Conservation (phyloP, 2,113 vertebrate genomes). For the Heteronetta atricapilla region DNA sequence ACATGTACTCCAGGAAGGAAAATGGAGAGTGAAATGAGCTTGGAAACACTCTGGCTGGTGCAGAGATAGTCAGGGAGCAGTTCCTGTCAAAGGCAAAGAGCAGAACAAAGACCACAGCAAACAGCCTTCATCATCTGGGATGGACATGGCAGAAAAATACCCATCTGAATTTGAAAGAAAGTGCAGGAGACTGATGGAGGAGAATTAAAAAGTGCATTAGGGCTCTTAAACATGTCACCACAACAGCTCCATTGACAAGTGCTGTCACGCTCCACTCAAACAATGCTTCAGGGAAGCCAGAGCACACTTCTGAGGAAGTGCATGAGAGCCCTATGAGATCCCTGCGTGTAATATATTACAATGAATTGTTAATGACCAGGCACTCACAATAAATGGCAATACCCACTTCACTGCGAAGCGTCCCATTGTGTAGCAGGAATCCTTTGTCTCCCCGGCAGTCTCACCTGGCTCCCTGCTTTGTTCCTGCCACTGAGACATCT, state of each 20-base stretch:
- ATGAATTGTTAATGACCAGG: conserved; percentile 1
- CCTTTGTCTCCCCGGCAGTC: background rate
- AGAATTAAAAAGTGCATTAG: conserved; percentile 33
- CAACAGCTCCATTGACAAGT: conserved; percentile 25
- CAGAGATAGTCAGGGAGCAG: background rate
- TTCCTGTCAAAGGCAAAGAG: background rate
- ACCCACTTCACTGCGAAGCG: background rate
- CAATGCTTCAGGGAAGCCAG: background rate
- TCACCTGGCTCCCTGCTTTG: background rate
- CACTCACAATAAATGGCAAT: conserved; percentile 21
- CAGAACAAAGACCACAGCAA: background rate
- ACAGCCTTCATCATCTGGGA: background rate
- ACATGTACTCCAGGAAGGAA: background rate
- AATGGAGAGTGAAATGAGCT: background rate
- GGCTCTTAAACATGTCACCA: conserved; percentile 1
- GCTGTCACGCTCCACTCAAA: background rate
- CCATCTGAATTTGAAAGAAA: conserved; percentile 6
- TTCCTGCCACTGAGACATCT: background rate
- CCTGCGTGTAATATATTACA: background rate
- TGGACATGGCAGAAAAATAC: background rate
- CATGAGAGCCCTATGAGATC: background rate
- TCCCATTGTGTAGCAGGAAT: background rate
- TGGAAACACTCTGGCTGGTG: background rate
- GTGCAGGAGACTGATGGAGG: background rate
- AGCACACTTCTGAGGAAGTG: background rate